Percentiles rank a stretch among this genome's conserved stretches.
phyloP scores from a whole-genome alignment of 1,140 invertebrate species.

The Cheumatopsyche charites region DNA sequence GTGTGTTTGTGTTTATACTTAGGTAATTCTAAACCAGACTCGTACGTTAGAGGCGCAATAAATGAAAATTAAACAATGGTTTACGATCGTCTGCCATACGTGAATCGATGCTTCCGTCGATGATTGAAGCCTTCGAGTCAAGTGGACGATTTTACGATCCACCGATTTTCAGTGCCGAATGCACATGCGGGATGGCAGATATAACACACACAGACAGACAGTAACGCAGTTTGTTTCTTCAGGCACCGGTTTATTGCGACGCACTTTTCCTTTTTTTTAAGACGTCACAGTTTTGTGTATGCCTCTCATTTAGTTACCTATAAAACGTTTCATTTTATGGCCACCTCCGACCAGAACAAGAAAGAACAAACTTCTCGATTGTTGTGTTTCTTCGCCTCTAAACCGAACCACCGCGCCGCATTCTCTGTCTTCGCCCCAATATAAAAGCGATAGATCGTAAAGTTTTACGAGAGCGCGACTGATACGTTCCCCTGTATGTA shows the following conservation, averaged over 20 bases:
- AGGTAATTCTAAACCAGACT: too few species aligned
- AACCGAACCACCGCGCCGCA: slow-evolving; percentile 9
- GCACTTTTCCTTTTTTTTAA: slow-evolving; percentile 21
- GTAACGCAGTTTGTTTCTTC: slow-evolving; percentile 10
- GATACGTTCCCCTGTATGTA: slow-evolving; percentile 32
- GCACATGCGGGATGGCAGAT: slow-evolving; percentile 11
- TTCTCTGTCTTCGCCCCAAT: slow-evolving; percentile 32
- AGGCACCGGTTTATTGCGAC: slow-evolving; percentile 7
- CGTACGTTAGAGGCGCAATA: too few species aligned
- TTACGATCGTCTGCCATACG: too few species aligned
- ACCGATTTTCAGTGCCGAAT: slow-evolving; percentile 5
- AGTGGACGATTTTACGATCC: neutral
- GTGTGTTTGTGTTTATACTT: too few species aligned
- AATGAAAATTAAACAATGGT: too few species aligned
- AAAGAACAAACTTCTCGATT: slow-evolving; percentile 32
- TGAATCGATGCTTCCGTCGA: too few species aligned
- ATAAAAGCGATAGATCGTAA: slow-evolving; percentile 44
- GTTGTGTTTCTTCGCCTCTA: slow-evolving; percentile 31
- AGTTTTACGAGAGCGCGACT: slow-evolving; percentile 42
- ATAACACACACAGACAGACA: slow-evolving; percentile 3
- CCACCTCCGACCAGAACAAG: slow-evolving; percentile 28
- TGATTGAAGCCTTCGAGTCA: too few species aligned
- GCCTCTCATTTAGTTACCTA: slow-evolving; percentile 45
- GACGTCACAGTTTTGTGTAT: slow-evolving; percentile 31
- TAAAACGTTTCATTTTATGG: slow-evolving; percentile 42